Conservation (phyloP, 2,113 vertebrate genomes). For the Ellobius talpinus region DNA sequence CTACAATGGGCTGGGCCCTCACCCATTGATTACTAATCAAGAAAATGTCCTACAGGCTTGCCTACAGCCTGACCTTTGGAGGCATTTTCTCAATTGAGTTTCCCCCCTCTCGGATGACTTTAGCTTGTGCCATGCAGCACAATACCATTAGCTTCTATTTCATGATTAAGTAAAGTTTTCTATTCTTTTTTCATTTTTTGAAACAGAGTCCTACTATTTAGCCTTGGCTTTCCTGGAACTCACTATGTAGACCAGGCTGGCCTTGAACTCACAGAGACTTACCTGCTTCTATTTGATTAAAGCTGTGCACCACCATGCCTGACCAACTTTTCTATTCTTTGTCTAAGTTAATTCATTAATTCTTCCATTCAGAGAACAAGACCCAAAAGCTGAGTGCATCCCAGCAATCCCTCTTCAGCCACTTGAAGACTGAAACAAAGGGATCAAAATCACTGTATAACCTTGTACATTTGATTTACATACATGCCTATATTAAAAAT, state of each 20-base stretch:
- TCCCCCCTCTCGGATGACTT: background rate
- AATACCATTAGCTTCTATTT: constrained; percentile 33
- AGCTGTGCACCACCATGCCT: background rate
- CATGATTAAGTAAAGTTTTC: background rate
- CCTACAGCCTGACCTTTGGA: background rate
- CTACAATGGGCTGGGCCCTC: background rate
- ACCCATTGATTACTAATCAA: background rate
- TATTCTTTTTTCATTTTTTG: background rate
- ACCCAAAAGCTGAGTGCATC: background rate
- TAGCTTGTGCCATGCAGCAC: background rate
- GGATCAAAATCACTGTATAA: background rate
- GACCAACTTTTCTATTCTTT: background rate
- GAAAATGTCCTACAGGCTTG: background rate
- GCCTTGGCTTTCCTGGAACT: background rate
- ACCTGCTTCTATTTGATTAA: background rate
- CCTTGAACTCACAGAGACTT: background rate
- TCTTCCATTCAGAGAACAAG: constrained; percentile 42
- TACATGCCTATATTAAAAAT: background rate
- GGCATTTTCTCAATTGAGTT: background rate
- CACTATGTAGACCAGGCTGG: background rate
- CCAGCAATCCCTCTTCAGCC: background rate
- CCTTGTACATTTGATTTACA: constrained; percentile 15
- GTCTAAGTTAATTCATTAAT: constrained; percentile 13
- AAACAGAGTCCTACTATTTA: background rate
- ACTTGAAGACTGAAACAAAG: background rate